Conservation (phyloP, 2,797 vertebrate genomes). For the Tympanoctomys barrerae region DNA sequence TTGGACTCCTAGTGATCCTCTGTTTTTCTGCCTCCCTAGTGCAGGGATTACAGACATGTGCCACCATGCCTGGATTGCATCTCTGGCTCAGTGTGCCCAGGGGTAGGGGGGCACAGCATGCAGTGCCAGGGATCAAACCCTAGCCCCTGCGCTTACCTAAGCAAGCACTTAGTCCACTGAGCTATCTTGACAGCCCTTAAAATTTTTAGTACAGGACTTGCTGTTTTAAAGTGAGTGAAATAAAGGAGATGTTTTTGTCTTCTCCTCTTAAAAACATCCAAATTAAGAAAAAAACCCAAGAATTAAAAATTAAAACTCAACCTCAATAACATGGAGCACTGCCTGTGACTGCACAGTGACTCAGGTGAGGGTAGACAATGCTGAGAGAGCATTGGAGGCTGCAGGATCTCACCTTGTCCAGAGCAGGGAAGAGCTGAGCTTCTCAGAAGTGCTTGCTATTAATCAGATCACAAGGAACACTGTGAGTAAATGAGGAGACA, state of each 20-base stretch:
- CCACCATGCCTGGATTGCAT: no score
- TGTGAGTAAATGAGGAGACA: neutral
- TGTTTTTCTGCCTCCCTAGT: no score
- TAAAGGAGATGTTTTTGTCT: neutral
- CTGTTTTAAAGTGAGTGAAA: neutral
- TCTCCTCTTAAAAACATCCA: neutral
- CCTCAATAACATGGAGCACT: neutral
- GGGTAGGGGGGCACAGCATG: no score
- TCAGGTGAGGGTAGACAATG: neutral
- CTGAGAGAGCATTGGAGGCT: fast-evolving
- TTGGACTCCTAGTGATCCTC: no score
- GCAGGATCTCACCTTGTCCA: neutral
- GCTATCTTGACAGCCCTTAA: neutral
- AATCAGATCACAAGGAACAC: neutral
- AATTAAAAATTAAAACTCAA: neutral
- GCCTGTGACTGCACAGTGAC: neutral
- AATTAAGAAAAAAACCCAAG: neutral
- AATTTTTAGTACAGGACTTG: neutral
- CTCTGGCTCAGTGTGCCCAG: no score
- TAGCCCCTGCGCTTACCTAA: no score
- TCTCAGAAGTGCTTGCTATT: neutral
- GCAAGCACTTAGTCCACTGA: no score
- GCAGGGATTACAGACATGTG: no score
- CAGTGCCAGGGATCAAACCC: no score
- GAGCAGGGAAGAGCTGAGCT: neutral